A percentile compares a stretch with the other conserved stretches of the same genome.
These are phyloP conservation scores for Grallaria varia DNA, from an alignment of 2,113 vertebrate genomes.

Conservation along the genomic window DNA sequence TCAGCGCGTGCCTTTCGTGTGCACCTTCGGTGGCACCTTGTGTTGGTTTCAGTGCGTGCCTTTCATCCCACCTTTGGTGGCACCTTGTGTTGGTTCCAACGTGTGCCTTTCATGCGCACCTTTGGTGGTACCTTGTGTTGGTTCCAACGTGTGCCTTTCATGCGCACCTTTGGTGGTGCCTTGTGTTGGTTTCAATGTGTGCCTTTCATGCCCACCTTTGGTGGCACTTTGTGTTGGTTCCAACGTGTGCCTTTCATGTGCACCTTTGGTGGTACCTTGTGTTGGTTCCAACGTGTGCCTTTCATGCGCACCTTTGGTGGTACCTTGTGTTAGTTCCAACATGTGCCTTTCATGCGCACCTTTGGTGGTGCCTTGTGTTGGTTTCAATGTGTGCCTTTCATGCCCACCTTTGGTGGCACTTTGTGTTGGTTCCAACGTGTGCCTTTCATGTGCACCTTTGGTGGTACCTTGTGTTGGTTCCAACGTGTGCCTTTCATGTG, in stretches of 20 bases:
- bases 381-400: slow-evolving; percentile 85
- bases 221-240: slow-evolving; percentile 84
- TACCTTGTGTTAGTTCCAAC: slow-evolving; percentile 85
- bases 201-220: slow-evolving; percentile 82
- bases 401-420: slow-evolving; percentile 74
- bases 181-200: slow-evolving; percentile 85
- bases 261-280: slow-evolving; percentile 76
- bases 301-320: slow-evolving; percentile 75
- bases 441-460: slow-evolving; percentile 82
- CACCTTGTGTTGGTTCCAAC: slow-evolving; percentile 85
- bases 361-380: slow-evolving; percentile 80
- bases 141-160: slow-evolving; percentile 85
- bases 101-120: slow-evolving; percentile 82
- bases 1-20: slow-evolving; percentile 84
- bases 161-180: slow-evolving; percentile 74
- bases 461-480: slow-evolving; percentile 83
- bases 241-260: slow-evolving; percentile 83
- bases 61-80: slow-evolving; percentile 78
- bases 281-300: slow-evolving; percentile 86
- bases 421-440: slow-evolving; percentile 85
- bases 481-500: slow-evolving; percentile 83
- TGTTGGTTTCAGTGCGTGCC: slow-evolving; percentile 86
- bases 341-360: slow-evolving; percentile 82
- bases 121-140: slow-evolving; percentile 80
- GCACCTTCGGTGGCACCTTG: slow-evolving; percentile 76